These are phyloP conservation scores for Doris montereyensis DNA, from an alignment of 2,888 invertebrate species.

Conservation along the genomic window DNA sequence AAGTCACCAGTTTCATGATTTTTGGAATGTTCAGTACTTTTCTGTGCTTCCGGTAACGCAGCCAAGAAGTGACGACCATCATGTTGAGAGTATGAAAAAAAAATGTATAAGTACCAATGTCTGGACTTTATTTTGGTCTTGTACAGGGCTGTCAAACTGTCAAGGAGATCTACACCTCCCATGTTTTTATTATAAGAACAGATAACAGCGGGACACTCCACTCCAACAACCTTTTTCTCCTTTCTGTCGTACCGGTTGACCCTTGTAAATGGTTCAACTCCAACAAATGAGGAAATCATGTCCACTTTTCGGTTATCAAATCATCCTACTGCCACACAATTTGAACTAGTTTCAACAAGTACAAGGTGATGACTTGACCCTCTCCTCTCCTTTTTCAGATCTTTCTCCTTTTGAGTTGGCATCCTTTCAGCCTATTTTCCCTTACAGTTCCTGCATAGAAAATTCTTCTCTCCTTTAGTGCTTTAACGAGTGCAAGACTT, in stretches of 20 bases:
- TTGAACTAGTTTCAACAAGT: conserved; percentile 37
- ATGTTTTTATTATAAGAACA: conserved; percentile 37
- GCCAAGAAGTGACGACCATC: conserved; percentile 43
- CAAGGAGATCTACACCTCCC: conserved; percentile 38
- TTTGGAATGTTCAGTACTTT: conserved; percentile 25
- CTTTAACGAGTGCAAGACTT: conserved; percentile 21
- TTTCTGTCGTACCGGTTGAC: conserved; percentile 30
- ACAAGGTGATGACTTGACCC: conserved; percentile 42
- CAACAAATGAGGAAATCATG: conserved; percentile 44
- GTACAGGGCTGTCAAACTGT: conserved; percentile 27
- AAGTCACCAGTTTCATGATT: conserved; percentile 38
- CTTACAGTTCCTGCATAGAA: conserved; percentile 39
- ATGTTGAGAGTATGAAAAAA: conserved; percentile 43
- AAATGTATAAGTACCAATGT: conserved; percentile 46
- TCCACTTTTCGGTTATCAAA: conserved; percentile 47
- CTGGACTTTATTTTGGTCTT: conserved; percentile 37
- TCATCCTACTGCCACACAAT: conserved; percentile 44
- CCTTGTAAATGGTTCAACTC: conserved; percentile 33
- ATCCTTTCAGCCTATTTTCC: conserved; percentile 39
- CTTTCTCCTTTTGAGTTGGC: conserved; percentile 44
- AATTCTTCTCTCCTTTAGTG: conserved; percentile 16
- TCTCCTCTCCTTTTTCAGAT: conserved; percentile 43
- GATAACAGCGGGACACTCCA: conserved; percentile 33
- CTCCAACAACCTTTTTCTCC: conserved; percentile 12
- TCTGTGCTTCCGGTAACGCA: conserved; percentile 41